phyloP scores from a whole-genome alignment of 2,113 vertebrate genomes.

The Semnornis frantzii region DNA sequence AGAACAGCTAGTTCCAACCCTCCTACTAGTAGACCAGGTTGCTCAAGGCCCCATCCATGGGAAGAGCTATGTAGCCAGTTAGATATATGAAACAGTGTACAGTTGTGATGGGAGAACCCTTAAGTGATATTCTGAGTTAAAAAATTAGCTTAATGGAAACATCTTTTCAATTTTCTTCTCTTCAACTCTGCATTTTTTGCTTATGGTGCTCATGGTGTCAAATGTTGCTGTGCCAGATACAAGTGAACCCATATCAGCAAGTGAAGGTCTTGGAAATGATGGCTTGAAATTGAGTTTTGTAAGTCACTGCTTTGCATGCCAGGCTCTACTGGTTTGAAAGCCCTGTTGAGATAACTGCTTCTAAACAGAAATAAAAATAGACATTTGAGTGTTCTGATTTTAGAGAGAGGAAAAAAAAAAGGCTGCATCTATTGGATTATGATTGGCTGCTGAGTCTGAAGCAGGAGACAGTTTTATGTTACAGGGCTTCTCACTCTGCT shows the following conservation, averaged over 20 bases:
- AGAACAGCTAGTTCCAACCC: too few relatives aligned
- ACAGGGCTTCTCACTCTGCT: conserved; percentile 36
- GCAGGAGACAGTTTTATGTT: conserved; percentile 40
- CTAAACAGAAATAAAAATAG: conserved; percentile 55
- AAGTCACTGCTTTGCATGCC: neutral
- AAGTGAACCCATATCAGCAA: neutral
- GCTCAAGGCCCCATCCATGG: accelerated
- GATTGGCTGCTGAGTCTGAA: conserved; percentile 47
- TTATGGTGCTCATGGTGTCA: conserved; percentile 3
- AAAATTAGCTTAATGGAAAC: conserved; percentile 40
- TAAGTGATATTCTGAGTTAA: conserved; percentile 32
- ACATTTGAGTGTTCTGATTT: conserved; percentile 11
- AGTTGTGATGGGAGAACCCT: neutral
- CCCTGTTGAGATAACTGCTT: conserved; percentile 11
- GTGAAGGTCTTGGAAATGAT: neutral
- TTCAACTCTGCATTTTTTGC: conserved; percentile 56
- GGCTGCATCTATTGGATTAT: conserved; percentile 20
- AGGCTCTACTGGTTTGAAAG: conserved; percentile 22
- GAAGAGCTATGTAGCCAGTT: neutral
- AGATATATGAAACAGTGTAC: neutral
- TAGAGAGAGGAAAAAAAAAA: neutral
- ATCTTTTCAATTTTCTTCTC: conserved; percentile 14
- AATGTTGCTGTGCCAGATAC: neutral
- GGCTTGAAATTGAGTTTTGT: neutral
- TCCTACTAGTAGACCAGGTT: neutral